A percentile compares a stretch with the other conserved stretches of the same genome.
These are phyloP conservation scores for Eupristina koningsbergeri DNA, from an alignment of 1,140 invertebrate species.

Conservation along the genomic window DNA sequence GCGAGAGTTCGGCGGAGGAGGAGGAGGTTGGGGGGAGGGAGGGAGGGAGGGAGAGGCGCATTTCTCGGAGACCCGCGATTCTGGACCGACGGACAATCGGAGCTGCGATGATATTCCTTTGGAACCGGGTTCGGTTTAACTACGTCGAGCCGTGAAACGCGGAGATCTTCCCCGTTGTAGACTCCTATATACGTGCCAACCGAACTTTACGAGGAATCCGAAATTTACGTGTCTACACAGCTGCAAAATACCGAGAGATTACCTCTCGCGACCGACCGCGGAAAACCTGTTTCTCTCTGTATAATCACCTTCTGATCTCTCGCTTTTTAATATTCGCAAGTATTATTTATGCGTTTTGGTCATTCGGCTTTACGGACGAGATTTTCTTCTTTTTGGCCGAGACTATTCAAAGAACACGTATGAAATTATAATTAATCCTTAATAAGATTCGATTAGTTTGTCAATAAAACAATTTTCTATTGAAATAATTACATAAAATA, in stretches of 20 bases:
- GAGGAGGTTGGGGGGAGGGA: too few species aligned
- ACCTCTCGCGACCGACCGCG: slow-evolving; percentile 23
- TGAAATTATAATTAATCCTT: slow-evolving; percentile 45
- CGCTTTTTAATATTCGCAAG: slow-evolving; percentile 20
- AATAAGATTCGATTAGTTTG: slow-evolving; percentile 26
- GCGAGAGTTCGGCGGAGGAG: too few species aligned
- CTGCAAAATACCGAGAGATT: slow-evolving; percentile 40
- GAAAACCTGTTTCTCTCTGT: slow-evolving; percentile 48
- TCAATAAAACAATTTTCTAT: neutral
- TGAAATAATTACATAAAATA: slow-evolving; percentile 3
- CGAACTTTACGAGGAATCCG: slow-evolving; percentile 25
- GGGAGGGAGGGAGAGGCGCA: too few species aligned
- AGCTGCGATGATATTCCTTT: too few species aligned
- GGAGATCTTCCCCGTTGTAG: too few species aligned
- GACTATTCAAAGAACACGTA: neutral
- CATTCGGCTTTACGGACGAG: neutral
- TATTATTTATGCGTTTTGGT: slow-evolving; percentile 44
- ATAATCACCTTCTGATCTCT: slow-evolving; percentile 44
- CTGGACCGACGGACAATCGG: too few species aligned
- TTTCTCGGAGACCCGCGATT: too few species aligned
- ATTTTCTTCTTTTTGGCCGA: neutral
- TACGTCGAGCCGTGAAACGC: too few species aligned
- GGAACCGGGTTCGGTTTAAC: too few species aligned
- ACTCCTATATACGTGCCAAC: too few species aligned
- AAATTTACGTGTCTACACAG: slow-evolving; percentile 41